These are phyloP conservation scores for Kobus ellipsiprymnus DNA, from an alignment of 2,113 vertebrate species.

Conservation along the genomic window DNA sequence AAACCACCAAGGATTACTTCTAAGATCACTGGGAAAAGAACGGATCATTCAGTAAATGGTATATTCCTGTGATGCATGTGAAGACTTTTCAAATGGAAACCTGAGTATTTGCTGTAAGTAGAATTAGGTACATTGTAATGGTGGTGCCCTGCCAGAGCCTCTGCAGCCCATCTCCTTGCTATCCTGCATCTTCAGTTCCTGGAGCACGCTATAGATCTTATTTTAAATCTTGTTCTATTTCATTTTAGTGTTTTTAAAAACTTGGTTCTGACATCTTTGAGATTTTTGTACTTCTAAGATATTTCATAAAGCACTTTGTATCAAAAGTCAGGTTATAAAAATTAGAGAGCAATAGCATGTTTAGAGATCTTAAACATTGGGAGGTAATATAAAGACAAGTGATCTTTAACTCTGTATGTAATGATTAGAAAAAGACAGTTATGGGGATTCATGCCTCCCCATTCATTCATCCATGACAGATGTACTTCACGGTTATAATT, in stretches of 20 bases:
- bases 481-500: not conserved
- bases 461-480: not conserved
- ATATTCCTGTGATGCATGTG: not conserved
- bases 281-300: not conserved
- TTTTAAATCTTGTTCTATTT: not conserved
- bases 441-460: not conserved
- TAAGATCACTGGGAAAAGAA: not conserved
- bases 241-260: not conserved
- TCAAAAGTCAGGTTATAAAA: not conserved
- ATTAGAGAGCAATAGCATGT: not conserved
- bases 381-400: not conserved
- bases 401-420: not conserved
- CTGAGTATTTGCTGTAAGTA: not conserved
- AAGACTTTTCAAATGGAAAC: not conserved
- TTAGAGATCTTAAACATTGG: not conserved
- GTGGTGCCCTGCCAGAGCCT: not conserved
- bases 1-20: not conserved
- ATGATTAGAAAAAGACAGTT: not conserved
- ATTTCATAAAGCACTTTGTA: not conserved
- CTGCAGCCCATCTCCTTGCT: not conserved
- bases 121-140: not conserved
- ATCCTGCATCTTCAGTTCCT: not conserved
- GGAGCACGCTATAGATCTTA: not conserved
- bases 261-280: not conserved
- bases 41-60: not conserved